phyloP scores from a whole-genome alignment of 2,113 vertebrate genomes.

The Morone saxatilis region DNA sequence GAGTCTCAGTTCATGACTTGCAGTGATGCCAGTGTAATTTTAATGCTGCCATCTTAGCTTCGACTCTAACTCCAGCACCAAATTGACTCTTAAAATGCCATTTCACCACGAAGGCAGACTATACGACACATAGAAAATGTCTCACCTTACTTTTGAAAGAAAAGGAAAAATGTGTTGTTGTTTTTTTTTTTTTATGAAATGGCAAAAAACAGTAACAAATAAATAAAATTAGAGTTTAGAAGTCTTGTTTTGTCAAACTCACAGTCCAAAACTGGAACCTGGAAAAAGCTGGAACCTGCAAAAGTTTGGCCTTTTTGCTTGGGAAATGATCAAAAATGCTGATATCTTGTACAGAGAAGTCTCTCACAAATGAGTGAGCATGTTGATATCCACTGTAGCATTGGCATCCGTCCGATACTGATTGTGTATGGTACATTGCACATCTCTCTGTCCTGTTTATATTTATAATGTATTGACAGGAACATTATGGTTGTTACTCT shows the following conservation, averaged over 20 bases:
- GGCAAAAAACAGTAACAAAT: too few species aligned
- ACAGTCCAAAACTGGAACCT: not conserved
- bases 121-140: not conserved
- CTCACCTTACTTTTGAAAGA: not conserved
- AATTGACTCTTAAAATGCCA: conserved; percentile 34
- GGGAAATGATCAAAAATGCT: not conserved
- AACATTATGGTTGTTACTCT: not conserved
- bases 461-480: not conserved
- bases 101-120: conserved; percentile 18
- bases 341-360: not conserved
- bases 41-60: conserved; percentile 56
- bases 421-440: not conserved
- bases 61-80: conserved; percentile 35
- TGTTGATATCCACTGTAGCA: not conserved
- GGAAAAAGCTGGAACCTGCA: not conserved
- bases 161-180: not conserved
- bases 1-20: conserved; percentile 55
- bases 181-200: not conserved
- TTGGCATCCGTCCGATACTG: conserved; percentile 9
- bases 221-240: not conserved
- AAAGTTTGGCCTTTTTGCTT: not conserved
- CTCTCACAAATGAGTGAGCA: not conserved
- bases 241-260: not conserved
- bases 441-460: not conserved
- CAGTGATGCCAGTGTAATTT: conserved; percentile 61